Evolutionary conservation across 1,140 invertebrate species (phyloP), one percentile per base, ranked within the genome.

Genomic region (Glossosoma conforme): DNA sequence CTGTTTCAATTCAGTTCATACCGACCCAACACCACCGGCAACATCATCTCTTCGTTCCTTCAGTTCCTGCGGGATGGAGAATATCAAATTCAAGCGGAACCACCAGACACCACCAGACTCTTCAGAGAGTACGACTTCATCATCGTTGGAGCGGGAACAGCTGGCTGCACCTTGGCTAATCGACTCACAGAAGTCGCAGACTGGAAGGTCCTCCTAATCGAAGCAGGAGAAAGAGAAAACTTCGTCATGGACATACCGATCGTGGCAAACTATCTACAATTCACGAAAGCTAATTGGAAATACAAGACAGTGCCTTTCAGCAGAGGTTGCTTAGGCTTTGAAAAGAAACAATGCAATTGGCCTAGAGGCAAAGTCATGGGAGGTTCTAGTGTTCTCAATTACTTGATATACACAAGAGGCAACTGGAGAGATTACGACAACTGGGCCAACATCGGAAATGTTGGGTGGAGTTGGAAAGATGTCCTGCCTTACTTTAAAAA

Each of bases 341-440:
- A 77, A 40, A 77, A 79, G 41, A 72, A 77, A 44, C 72, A 71
- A 19, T 80, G 87, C 62, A 81, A 84, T 45, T 87, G 80, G 80
- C 84, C 87, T 0, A 69, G 85, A 40, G 86, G 86, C 2, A 89
- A 87, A 65, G 84, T 87, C 0, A 77, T 90, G 60, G 91, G 91
- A 6, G 94, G 92, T 1, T 90, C 86, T 0, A 89, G 86, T 35
- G 86, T 87, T 0, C 66, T 95, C 0, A 94, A 96, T 63, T 92
- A 91, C 52, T 91, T 96, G 92, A 89, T 93, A 30, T 92, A 93
- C 56, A 88, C 89, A 0, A 83, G 93, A 59, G 89, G 91, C 3
- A 68, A 87, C 61, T 70, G 79, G 3, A 60, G 63, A 8, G 88
- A 94, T 62, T 95, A 87, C 60, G 83, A 95, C 61, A 67, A 78